phyloP scores from a whole-genome alignment of 2,113 vertebrate genomes.

The Rhea pennata region DNA sequence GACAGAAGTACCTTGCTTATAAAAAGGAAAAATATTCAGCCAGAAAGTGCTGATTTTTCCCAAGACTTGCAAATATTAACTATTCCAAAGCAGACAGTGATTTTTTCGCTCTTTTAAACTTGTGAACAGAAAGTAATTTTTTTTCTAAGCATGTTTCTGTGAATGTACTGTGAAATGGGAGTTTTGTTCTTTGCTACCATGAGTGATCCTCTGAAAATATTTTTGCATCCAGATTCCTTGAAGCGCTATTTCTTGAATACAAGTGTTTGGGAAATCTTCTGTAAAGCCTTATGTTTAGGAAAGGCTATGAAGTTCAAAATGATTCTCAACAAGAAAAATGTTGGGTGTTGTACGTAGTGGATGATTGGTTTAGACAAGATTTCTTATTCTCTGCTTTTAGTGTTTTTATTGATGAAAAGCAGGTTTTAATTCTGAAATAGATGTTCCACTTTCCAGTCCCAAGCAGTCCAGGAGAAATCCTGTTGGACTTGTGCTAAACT shows the following conservation, averaged over 20 bases:
- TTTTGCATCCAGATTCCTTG: background rate
- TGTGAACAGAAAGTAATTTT: rapidly evolving
- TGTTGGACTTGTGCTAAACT: background rate
- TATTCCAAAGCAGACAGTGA: background rate
- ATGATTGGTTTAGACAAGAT: background rate
- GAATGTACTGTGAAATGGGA: background rate
- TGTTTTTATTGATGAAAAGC: background rate
- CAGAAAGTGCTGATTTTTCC: background rate
- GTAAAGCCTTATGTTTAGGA: background rate
- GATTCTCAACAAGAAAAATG: background rate
- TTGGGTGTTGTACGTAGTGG: background rate
- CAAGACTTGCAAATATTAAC: rapidly evolving
- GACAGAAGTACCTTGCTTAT: background rate
- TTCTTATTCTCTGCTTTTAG: background rate
- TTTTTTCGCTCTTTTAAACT: background rate
- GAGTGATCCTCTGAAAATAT: background rate
- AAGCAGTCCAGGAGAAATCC: background rate
- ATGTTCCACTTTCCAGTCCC: rapidly evolving
- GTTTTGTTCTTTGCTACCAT: background rate
- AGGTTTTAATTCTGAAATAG: background rate
- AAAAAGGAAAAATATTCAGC: background rate
- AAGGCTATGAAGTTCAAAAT: background rate
- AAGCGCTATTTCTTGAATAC: background rate
- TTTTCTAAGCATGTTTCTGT: rapidly evolving
- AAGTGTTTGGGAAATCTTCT: background rate